Evolutionary conservation across 2,797 vertebrate species (phyloP).

Genomic region (Clamator glandarius): DNA sequence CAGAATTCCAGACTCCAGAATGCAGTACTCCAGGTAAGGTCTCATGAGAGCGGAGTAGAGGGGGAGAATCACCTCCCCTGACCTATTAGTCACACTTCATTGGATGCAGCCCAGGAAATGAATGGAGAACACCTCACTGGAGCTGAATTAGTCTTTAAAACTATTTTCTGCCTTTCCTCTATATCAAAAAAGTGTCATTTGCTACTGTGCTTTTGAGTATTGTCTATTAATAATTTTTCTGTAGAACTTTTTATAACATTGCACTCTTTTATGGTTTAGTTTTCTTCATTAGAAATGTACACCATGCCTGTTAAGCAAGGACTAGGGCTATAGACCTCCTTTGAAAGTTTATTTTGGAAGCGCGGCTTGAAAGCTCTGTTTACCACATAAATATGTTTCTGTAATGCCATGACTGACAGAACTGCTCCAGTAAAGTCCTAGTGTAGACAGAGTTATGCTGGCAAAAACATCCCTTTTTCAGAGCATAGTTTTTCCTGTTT

Average conservation of each 20-base stretch:
- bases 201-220: not conserved
- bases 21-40: too few species aligned
- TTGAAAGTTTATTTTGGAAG: not conserved
- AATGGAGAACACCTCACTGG: not conserved
- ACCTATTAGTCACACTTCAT: too few species aligned
- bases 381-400: not conserved
- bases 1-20: too few species aligned
- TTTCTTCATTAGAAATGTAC: not conserved
- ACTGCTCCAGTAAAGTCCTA: not conserved
- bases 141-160: not conserved
- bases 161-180: not conserved
- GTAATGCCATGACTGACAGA: not conserved
- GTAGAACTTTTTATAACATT: not conserved
- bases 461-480: not conserved
- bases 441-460: not conserved
- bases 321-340: not conserved
- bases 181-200: not conserved
- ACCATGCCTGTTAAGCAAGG: not conserved
- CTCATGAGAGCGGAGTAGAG: too few species aligned
- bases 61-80: too few species aligned
- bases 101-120: not conserved
- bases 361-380: not conserved
- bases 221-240: not conserved
- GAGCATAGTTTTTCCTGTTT: not conserved
- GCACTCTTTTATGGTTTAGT: not conserved